Percentiles rank a stretch among this genome's conserved stretches.
phyloP scores from a whole-genome alignment of 1,140 invertebrate genomes.

The Limonius californicus region DNA sequence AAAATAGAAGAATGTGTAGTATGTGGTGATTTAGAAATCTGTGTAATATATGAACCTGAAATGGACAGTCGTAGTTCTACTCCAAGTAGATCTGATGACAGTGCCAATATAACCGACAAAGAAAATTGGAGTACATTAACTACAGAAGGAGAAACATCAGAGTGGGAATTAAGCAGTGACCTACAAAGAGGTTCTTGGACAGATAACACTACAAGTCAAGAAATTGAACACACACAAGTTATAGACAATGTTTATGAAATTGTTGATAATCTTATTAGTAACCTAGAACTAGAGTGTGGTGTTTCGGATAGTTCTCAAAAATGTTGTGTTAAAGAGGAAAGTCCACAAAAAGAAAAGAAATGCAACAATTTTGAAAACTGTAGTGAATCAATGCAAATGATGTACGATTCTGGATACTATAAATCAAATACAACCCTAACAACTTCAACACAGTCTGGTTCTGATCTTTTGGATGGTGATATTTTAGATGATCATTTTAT shows the following conservation, averaged over 20 bases:
- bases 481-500: neutral
- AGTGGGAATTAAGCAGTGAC: neutral
- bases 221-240: neutral
- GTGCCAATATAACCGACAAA: neutral
- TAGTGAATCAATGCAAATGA: neutral
- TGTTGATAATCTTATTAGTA: too few species aligned
- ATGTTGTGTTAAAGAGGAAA: too few species aligned
- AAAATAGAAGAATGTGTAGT: conserved; percentile 36
- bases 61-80: conserved; percentile 34
- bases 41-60: conserved; percentile 34
- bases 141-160: neutral
- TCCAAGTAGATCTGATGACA: neutral
- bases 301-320: too few species aligned
- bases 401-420: neutral
- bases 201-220: neutral
- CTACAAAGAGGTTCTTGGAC: neutral
- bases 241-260: too few species aligned
- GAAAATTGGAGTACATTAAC: neutral
- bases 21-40: conserved; percentile 24
- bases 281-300: too few species aligned
- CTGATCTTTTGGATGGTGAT: neutral
- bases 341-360: neutral
- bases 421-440: neutral
- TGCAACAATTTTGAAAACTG: too few species aligned
- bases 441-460: neutral